A percentile compares a stretch with the other conserved stretches of the same genome.
Evolutionary conservation across 30 jellyfish, hydroid and myxozoan species (phyloP).

Genomic region (Aurelia aurita complex sp. Pacific): DNA sequence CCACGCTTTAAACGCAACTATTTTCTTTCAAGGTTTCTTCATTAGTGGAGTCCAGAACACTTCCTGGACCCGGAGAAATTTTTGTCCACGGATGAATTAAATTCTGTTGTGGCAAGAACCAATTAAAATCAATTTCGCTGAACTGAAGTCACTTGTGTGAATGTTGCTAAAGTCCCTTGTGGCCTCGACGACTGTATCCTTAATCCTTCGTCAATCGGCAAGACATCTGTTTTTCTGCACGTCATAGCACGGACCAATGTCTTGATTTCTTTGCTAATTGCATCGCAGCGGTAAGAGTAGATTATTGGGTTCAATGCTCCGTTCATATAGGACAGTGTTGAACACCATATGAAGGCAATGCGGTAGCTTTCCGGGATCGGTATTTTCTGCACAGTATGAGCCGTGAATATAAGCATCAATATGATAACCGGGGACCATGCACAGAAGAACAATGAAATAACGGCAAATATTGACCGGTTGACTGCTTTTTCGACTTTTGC

Average conservation of each 20-base stretch:
- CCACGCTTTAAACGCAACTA: no score
- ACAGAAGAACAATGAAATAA: conserved; percentile 24
- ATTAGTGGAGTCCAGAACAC: no score
- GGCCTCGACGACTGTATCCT: neutral
- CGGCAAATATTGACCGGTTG: conserved; percentile 44
- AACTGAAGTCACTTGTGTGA: no score
- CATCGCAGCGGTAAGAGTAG: conserved; percentile 59
- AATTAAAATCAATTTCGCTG: no score
- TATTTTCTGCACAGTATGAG: neutral
- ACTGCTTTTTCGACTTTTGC: conserved; percentile 16
- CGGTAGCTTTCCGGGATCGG: conserved; percentile 21
- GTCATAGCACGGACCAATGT: neutral
- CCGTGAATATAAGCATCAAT: conserved; percentile 28
- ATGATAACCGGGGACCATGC: conserved; percentile 69
- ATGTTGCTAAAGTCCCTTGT: neutral
- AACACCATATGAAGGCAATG: conserved; percentile 47
- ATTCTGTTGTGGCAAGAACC: no score
- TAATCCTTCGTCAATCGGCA: neutral
- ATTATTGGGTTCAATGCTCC: conserved; percentile 70
- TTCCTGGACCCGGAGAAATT: no score
- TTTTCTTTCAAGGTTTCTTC: no score
- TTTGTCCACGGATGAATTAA: no score
- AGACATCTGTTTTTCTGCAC: neutral
- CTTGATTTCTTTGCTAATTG: conserved; percentile 45
- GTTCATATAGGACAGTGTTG: conserved; percentile 27